These are phyloP conservation scores for Podotricha telesiphe DNA, from an alignment of 2,888 invertebrate genomes.

Conservation along the genomic window DNA sequence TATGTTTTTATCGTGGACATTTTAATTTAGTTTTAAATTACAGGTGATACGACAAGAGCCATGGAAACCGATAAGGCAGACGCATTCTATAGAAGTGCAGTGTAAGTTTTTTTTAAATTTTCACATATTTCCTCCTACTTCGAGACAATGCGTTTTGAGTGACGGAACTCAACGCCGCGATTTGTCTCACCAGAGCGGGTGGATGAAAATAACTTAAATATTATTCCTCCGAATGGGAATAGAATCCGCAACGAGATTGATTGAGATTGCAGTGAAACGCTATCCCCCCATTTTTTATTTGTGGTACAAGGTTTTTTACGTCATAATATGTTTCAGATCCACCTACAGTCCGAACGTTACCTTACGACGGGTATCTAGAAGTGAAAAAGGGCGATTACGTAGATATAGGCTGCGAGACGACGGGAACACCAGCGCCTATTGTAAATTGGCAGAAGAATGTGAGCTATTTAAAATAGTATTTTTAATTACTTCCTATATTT, in stretches of 20 bases:
- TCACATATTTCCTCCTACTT: too few relatives aligned
- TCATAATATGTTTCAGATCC: conserved; percentile 79
- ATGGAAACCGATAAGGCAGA: conserved; percentile 87
- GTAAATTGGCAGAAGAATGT: conserved; percentile 87
- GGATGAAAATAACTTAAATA: too few relatives aligned
- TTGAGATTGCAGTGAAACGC: too few relatives aligned
- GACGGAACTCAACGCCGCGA: too few relatives aligned
- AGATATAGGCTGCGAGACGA: conserved; percentile 88
- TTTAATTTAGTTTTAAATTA: conserved; percentile 38
- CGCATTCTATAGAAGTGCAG: conserved; percentile 90
- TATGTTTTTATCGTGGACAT: too few relatives aligned
- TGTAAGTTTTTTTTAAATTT: too few relatives aligned
- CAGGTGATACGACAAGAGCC: conserved; percentile 85
- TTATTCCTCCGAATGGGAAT: too few relatives aligned
- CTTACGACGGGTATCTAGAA: conserved; percentile 88
- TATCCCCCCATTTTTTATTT: too few relatives aligned
- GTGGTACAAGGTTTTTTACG: too few relatives aligned
- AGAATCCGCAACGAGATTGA: too few relatives aligned
- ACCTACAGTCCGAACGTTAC: conserved; percentile 86
- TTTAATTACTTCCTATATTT: not conserved
- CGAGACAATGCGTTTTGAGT: too few relatives aligned
- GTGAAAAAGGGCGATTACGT: conserved; percentile 89
- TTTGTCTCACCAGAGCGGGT: too few relatives aligned
- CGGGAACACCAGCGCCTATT: conserved; percentile 88
- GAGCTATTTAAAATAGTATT: conserved; percentile 43